Evolutionary conservation across 1,140 invertebrate species (phyloP).

Genomic region (Zaprionus lachaisei): DNA sequence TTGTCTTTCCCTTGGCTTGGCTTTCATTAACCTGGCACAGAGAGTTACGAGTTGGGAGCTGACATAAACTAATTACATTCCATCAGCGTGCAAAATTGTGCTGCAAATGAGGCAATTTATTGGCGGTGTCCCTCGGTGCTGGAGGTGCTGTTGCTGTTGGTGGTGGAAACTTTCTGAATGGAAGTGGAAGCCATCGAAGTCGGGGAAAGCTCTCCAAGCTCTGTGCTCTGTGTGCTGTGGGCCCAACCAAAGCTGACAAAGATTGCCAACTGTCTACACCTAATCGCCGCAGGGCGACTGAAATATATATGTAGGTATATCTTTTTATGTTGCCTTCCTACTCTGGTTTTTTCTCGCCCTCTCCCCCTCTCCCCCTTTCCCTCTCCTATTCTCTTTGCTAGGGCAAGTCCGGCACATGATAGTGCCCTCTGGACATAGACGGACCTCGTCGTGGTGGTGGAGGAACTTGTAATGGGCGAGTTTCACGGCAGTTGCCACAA

Average conservation of each 20-base stretch:
- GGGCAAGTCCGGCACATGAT: slow-evolving; percentile 51
- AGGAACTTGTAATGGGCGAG: slow-evolving; percentile 62
- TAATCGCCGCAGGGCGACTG: slow-evolving; percentile 66
- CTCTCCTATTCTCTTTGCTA: background rate
- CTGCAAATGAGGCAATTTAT: slow-evolving; percentile 77
- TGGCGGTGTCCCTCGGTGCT: slow-evolving; percentile 34
- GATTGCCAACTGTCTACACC: slow-evolving; percentile 79
- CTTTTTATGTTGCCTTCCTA: slow-evolving; percentile 2
- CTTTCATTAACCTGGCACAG: background rate
- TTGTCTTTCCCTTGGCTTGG: background rate
- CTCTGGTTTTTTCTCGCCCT: slow-evolving; percentile 4
- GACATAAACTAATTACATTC: slow-evolving; percentile 77
- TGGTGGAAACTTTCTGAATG: slow-evolving; percentile 49
- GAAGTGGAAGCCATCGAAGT: slow-evolving; percentile 9
- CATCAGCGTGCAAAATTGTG: slow-evolving; percentile 77
- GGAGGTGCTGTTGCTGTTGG: slow-evolving; percentile 10
- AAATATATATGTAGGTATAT: slow-evolving; percentile 44
- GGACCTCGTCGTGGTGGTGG: slow-evolving; percentile 19
- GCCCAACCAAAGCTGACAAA: slow-evolving; percentile 60
- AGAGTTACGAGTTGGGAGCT: slow-evolving; percentile 41
- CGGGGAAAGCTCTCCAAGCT: slow-evolving; percentile 53
- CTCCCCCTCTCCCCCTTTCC: background rate
- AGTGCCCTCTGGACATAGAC: slow-evolving; percentile 59
- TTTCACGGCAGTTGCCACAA: slow-evolving; percentile 62
- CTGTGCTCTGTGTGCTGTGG: slow-evolving; percentile 37